These are phyloP conservation scores for Sesia apiformis DNA, from an alignment of 2,888 invertebrate genomes.

Conservation along the genomic window DNA sequence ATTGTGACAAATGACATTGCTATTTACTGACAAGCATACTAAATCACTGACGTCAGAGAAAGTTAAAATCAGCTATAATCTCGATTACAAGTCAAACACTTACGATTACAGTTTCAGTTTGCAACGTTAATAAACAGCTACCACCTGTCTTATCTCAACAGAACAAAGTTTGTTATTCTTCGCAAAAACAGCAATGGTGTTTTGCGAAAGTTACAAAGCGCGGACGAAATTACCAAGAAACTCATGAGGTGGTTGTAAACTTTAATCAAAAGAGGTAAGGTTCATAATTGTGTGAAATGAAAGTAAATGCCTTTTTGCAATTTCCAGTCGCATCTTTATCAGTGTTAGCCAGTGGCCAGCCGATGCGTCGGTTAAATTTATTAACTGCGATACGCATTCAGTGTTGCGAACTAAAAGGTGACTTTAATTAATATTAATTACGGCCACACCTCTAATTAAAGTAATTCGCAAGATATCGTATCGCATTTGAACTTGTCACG, in stretches of 20 bases:
- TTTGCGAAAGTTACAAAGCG: slow-evolving; percentile 24
- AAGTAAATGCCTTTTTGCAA: background rate
- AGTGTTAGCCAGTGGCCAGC: slow-evolving; percentile 46
- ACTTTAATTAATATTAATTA: slow-evolving; percentile 74
- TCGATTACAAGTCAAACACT: background rate
- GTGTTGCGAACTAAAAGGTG: slow-evolving; percentile 68
- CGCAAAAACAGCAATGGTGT: slow-evolving; percentile 25
- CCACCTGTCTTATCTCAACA: slow-evolving; percentile 31
- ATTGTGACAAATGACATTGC: background rate
- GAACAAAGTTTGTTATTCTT: slow-evolving; percentile 35
- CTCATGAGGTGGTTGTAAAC: background rate
- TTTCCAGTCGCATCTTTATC: slow-evolving; percentile 57
- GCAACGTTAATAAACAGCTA: background rate
- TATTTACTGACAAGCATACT: background rate
- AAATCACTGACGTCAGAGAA: background rate
- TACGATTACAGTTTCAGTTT: background rate
- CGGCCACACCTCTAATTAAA: slow-evolving; percentile 72
- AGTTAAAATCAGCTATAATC: background rate
- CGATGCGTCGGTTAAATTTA: slow-evolving; percentile 67
- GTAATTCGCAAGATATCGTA: slow-evolving; percentile 60
- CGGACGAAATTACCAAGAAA: slow-evolving; percentile 18
- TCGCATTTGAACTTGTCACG: slow-evolving; percentile 32
- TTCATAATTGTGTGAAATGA: background rate
- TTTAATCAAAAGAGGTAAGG: background rate
- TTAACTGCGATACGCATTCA: slow-evolving; percentile 72